A percentile compares a stretch with the other conserved stretches of the same genome.
These are phyloP conservation scores for Cynodonichthys magdalenae DNA, from an alignment of 2,797 vertebrate species.

Conservation along the genomic window DNA sequence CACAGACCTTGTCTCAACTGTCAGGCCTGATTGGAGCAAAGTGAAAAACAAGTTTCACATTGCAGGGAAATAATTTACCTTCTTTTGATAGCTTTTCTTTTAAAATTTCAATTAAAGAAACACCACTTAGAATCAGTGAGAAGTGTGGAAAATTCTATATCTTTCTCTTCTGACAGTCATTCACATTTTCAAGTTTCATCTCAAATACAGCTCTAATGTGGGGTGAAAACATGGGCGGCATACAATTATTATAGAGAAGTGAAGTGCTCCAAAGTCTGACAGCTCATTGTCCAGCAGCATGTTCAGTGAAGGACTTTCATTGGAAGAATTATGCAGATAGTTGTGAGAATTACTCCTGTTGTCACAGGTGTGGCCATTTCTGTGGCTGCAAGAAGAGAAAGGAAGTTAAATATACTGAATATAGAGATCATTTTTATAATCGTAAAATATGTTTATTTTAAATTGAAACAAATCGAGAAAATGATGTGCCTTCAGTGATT, in stretches of 20 bases:
- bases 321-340: conserved; percentile 49
- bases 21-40: background rate
- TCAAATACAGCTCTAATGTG: background rate
- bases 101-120: background rate
- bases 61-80: background rate
- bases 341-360: conserved; percentile 41
- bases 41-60: too few species aligned
- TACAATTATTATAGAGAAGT: background rate
- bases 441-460: background rate
- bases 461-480: too few species aligned
- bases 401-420: background rate
- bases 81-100: background rate
- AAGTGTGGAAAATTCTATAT: too few species aligned
- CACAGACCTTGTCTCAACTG: background rate
- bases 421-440: background rate
- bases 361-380: conserved; percentile 20
- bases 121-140: background rate
- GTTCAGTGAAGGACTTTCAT: conserved; percentile 36
- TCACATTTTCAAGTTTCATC: background rate
- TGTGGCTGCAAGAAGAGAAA: conserved; percentile 52
- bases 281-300: conserved; percentile 3
- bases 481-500: too few species aligned
- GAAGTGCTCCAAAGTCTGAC: background rate
- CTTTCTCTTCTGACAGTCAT: background rate
- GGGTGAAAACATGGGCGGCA: too few species aligned